Evolutionary conservation across 2,113 vertebrate species (phyloP), one percentile per base, ranked within the genome.

Genomic region (Ceuthmochares aereus): DNA sequence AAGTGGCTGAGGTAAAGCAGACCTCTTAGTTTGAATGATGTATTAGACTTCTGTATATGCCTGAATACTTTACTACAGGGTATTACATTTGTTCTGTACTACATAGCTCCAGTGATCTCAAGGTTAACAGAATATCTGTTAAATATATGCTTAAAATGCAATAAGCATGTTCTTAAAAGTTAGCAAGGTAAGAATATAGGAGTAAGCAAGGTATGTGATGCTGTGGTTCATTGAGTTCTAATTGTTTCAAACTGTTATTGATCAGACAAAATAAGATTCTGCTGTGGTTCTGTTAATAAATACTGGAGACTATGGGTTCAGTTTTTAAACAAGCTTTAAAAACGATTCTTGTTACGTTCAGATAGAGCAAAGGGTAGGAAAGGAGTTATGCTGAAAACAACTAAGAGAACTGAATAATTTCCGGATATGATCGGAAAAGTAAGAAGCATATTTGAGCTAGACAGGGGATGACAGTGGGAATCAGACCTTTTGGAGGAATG

Each of bases 211-310:
- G 51, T 37, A 34, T 18, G 76, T 72, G 23, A 8, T 95, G 92
- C 67, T 94, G 77, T 87, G 86, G 72, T 89, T 97, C 77, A 47
- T 42, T 96, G 73, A 92, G 78, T 37, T 85, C 93, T 94, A 89
- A 94, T 63, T 90, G 64, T 63, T 85, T 90, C 72, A 82, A 92
- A 70, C 26, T n/a, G 64, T 21, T 88, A 97, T 96, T 95, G 92
- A 97, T 96, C 37, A 89, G 89, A 62, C 20, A 77, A 89, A 95
- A 88, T 87, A 66, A 96, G 27, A 85, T 43, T 94, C 15, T 73
- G 42, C 42, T 74, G 77, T 91, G 43, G 12, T 85, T 95, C 23
- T 76, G 49, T 95, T 95, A 96, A 96, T 95, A 94, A 95, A 70
- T 96, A 82, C 79, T 88, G 68, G 58, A 92, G 60, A 89, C 34